These are phyloP conservation scores for Bufo bufo DNA, from an alignment of 2,113 vertebrate species.

Conservation along the genomic window DNA sequence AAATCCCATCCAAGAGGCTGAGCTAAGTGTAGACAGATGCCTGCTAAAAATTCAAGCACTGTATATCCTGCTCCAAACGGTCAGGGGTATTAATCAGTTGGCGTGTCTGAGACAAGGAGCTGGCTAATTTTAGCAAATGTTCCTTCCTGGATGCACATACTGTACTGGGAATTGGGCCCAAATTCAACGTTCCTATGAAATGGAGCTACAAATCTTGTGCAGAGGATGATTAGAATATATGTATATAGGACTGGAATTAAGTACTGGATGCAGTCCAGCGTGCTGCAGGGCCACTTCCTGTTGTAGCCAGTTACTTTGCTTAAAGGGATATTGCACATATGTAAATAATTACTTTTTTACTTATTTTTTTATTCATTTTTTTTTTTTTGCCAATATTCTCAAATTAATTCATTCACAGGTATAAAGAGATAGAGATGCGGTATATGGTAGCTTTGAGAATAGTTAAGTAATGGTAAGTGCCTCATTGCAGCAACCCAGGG, in stretches of 20 bases:
- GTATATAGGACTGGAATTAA: slow-evolving; percentile 16
- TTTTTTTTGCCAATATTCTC: background rate
- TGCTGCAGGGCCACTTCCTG: background rate
- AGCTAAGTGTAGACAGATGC: slow-evolving; percentile 43
- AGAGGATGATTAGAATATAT: slow-evolving; percentile 22
- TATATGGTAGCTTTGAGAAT: too few species aligned
- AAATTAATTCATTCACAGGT: background rate
- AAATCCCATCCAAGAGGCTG: slow-evolving; percentile 25
- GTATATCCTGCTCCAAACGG: slow-evolving; percentile 27
- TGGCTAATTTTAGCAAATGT: slow-evolving; percentile 50
- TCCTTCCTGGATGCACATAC: slow-evolving; percentile 51
- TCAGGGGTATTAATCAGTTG: slow-evolving; percentile 51
- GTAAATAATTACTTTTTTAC: slow-evolving; percentile 22
- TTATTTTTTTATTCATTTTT: background rate
- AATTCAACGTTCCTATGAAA: slow-evolving; percentile 23
- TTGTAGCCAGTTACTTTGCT: background rate
- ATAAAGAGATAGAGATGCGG: background rate
- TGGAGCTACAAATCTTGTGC: background rate
- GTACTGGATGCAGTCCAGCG: background rate
- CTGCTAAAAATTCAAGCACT: slow-evolving; percentile 30
- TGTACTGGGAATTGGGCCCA: slow-evolving; percentile 45
- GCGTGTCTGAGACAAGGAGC: slow-evolving; percentile 37
- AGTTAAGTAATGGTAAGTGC: too few species aligned
- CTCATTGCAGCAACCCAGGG: too few species aligned
- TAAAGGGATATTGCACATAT: slow-evolving; percentile 21